Evolutionary conservation across 2,797 vertebrate species (phyloP).

Genomic region (Notamacropus eugenii): DNA sequence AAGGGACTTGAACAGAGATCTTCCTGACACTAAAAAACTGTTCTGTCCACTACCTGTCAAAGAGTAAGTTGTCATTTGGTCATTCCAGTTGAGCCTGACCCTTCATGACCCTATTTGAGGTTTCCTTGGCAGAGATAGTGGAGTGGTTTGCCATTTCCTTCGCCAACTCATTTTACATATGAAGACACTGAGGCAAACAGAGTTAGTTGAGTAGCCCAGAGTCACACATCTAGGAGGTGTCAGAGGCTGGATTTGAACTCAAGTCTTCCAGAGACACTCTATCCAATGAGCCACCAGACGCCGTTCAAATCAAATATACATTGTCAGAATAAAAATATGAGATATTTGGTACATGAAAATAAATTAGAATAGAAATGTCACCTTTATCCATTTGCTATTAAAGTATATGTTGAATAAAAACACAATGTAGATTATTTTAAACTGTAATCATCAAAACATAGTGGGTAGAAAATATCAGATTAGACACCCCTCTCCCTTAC

Average conservation of each 20-base stretch:
- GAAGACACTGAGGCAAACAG: neutral
- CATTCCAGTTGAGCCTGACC: accelerated
- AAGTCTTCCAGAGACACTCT: neutral
- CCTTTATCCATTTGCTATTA: constrained; percentile 46
- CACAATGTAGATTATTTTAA: constrained; percentile 33
- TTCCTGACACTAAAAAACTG: neutral
- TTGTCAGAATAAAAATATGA: constrained; percentile 6
- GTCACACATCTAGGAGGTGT: neutral
- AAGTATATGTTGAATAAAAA: neutral
- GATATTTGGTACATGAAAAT: constrained; percentile 46
- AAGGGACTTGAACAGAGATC: neutral
- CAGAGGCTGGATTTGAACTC: neutral
- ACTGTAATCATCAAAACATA: constrained; percentile 55
- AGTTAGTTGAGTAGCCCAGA: neutral
- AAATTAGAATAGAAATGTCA: constrained; percentile 52
- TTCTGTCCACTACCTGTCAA: neutral
- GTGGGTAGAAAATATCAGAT: constrained; percentile 50
- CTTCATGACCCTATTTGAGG: neutral
- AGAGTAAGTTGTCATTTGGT: neutral
- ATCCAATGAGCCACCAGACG: neutral
- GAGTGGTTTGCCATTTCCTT: neutral
- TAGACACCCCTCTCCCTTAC: constrained; percentile 49
- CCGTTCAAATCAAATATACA: neutral
- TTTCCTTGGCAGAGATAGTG: neutral
- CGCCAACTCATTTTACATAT: neutral